Evolutionary conservation across 2,888 invertebrate species (phyloP), one percentile per base, ranked within the genome.

Genomic region (Archips crataeganus): DNA sequence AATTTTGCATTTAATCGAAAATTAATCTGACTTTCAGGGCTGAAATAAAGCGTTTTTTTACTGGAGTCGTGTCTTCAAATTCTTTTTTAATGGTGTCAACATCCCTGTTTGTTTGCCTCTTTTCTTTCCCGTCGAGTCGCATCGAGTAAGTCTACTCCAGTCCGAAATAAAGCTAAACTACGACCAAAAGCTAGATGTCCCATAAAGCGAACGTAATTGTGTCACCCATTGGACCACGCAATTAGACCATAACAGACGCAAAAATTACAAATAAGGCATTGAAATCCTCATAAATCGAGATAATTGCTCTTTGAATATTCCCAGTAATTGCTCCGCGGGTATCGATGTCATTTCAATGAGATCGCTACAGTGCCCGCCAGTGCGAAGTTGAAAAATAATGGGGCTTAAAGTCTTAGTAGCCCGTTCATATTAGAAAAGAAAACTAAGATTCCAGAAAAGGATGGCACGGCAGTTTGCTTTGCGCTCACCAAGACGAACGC

Each of bases 291-390:
- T 79, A 76, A 74, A 76, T 77, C 75, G 63, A 61, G 61, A 60
- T 77, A 76, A 79, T 77, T 77, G 70, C 70, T 36, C 63, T 51
- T 57, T 71, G 72, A 75, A 77, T 75, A 76, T 74, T 74, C 70
- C 73, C 61, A 42, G 71, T 77, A 77, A 77, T 77, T 76, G 76
- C 70, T 75, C 36, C 6, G 76, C 32, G 69, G 77, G 77, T 77
- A 80, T 77, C 76, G 77, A 80, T 77, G 78, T 78, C 68, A 71
- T 67, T 76, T 75, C 76, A 76, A 77, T 77, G 75, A 77, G 72
- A 23, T 23, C 23, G 54, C 59, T 71, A 64, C 75, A 76, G 75
- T 75, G 75, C 75, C 64, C 47, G 45, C n/a, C 65, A 45, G 39
- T 61, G 47, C 57, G 54, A 59, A 70, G 75, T 49, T 71, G 42